Base-by-base conservation (phyloP, 2,113 vertebrate genomes). In the Gasterosteus aculeatus region DNA sequence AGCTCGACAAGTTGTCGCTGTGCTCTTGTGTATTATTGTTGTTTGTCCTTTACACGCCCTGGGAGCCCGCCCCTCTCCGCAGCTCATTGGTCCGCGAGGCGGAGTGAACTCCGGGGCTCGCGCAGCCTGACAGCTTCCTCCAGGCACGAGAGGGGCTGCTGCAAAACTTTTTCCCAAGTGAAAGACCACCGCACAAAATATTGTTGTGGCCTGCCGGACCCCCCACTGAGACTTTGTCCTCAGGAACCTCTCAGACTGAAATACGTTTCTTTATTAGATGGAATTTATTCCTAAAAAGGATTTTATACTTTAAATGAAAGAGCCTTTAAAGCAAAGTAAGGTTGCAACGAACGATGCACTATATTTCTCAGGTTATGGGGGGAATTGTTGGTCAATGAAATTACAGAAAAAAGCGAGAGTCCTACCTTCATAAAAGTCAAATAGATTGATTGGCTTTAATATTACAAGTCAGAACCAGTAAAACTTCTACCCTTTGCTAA, bases 21-120 rank as follows among this genome's bases (percentile, higher is more conserved):
- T 41, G 85, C 85, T 84, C 71, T 83, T 68, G 82, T 84, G 84
- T 87, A 60, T 91, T 88, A 72, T 88, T 91, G 84, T 93, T 92
- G 83, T 86, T 88, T 84, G 83, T 75, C 81, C 86, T 92, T 91
- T 89, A 84, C 88, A 82, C 81, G 69, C 62, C 62, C 80, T 87
- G 85, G 87, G 88, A 83, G 78, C 65, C 78, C 67, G 87, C 82
- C 90, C 85, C 84, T 79, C 85, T 87, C 75, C 77, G 29, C 57
- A 76, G 81, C 87, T 88, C 85, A 91, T 88, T 91, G 91, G 91
- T 76, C 84, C 72, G 83, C 69, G 80, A 78, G 73, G 80, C 80
- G 56, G 77, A 62, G 87, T 81, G 58, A 89, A 82, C 79, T 86
- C 81, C 77, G 83, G 82, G 80, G 71, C 84, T 88, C 83, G 77